These are phyloP conservation scores for Phylloscopus trochiloides DNA, from an alignment of 2,113 vertebrate species.

Conservation along the genomic window DNA sequence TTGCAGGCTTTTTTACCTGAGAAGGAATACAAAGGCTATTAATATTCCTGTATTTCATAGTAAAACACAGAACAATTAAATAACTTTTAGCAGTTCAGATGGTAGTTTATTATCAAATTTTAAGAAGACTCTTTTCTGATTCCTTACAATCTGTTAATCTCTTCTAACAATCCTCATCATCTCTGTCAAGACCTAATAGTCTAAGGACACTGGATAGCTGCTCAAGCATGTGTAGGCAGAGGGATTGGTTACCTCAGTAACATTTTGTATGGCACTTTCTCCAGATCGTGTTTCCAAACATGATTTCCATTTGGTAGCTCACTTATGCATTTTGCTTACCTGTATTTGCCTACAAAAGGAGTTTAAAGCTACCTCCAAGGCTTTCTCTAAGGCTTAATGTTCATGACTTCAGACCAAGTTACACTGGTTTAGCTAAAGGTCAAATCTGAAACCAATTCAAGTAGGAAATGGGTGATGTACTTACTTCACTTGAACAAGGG, in stretches of 20 bases:
- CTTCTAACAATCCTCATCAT: neutral
- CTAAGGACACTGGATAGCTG: neutral
- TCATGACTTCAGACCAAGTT: neutral
- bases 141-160: neutral
- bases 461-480: neutral
- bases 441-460: neutral
- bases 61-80: neutral
- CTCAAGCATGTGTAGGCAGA: neutral
- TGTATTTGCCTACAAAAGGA: neutral
- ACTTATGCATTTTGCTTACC: neutral
- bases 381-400: neutral
- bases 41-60: neutral
- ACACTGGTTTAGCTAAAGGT: neutral
- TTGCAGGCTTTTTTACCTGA: neutral
- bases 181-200: neutral
- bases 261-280: neutral
- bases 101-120: neutral
- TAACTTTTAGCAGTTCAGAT: neutral
- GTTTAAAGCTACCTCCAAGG: neutral
- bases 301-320: neutral
- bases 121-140: neutral
- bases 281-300: neutral
- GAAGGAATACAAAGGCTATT: neutral
- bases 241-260: neutral
- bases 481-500: neutral